These are phyloP conservation scores for Heliconius ethilla DNA, from an alignment of 2,888 invertebrate species.

Conservation along the genomic window DNA sequence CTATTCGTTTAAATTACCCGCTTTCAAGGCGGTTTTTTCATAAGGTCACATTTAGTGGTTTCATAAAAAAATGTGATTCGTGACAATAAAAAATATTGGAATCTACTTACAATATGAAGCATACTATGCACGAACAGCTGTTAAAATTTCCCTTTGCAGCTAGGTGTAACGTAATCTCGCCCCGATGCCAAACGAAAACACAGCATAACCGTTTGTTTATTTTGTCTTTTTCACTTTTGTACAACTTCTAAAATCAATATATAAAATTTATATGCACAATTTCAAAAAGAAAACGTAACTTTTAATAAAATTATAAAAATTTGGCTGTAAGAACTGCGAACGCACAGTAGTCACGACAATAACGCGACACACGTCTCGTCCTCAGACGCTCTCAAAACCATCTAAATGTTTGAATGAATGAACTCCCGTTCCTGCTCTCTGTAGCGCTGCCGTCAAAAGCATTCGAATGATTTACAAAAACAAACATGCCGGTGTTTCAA, in stretches of 20 bases:
- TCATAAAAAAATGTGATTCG: background rate
- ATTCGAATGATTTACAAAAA: slow-evolving; percentile 39
- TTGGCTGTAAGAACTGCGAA: slow-evolving; percentile 64
- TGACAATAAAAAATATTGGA: slow-evolving; percentile 6
- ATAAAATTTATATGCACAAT: slow-evolving; percentile 34
- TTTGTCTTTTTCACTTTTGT: slow-evolving; percentile 49
- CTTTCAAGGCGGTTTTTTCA: background rate
- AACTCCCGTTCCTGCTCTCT: slow-evolving; percentile 21
- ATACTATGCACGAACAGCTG: slow-evolving; percentile 77
- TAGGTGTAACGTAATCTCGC: slow-evolving; percentile 54
- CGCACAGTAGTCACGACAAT: slow-evolving; percentile 73
- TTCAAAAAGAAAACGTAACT: slow-evolving; percentile 35
- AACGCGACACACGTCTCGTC: slow-evolving; percentile 73
- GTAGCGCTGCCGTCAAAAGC: slow-evolving; percentile 14
- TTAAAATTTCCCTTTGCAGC: slow-evolving; percentile 60
- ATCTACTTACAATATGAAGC: slow-evolving; percentile 73
- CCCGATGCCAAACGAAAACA: slow-evolving; percentile 68
- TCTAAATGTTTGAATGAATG: slow-evolving; percentile 47
- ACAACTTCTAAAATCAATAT: slow-evolving; percentile 31
- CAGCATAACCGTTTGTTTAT: slow-evolving; percentile 65
- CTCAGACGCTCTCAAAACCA: slow-evolving; percentile 58
- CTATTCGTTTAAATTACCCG: background rate
- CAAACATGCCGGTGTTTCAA: slow-evolving; percentile 34
- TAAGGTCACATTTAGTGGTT: too few species aligned
- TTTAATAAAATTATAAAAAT: slow-evolving; percentile 24